Conservation (phyloP, 2,797 vertebrate genomes). For the Moxostoma hubbsi region DNA sequence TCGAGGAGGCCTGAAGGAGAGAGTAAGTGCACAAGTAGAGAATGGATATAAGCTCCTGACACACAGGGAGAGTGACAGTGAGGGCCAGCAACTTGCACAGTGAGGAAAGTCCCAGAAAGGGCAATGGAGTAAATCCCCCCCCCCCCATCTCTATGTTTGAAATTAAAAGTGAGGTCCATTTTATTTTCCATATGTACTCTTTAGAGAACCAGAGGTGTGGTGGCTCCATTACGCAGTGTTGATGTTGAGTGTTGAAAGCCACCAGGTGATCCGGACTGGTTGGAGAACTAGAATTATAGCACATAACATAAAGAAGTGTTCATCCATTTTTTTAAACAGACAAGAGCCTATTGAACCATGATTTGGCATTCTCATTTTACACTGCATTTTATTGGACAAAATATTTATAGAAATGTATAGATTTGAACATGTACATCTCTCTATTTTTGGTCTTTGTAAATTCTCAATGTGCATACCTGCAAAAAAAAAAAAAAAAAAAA, state of each 20-base stretch:
- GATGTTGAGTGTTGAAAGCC: constrained; percentile 27
- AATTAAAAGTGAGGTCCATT: constrained; percentile 56
- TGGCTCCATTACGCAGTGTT: constrained; percentile 27
- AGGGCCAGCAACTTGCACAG: constrained; percentile 46
- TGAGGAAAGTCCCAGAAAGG: constrained; percentile 14
- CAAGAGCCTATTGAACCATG: neutral
- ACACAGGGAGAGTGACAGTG: constrained; percentile 52
- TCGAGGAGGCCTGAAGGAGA: constrained; percentile 58
- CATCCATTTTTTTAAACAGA: neutral
- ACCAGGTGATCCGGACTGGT: constrained; percentile 41
- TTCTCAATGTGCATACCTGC: too few relatives aligned
- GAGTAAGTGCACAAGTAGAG: constrained; percentile 57
- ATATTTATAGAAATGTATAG: neutral
- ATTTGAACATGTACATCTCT: neutral
- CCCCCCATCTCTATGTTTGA: constrained; percentile 41
- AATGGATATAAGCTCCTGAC: constrained; percentile 61
- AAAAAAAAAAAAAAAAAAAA: neutral
- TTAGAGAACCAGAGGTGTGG: constrained; percentile 35
- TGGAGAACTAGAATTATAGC: constrained; percentile 45
- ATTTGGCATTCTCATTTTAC: neutral
- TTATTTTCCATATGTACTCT: constrained; percentile 24
- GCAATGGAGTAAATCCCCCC: constrained; percentile 13
- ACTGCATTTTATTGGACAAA: neutral
- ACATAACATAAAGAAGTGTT: too few relatives aligned
- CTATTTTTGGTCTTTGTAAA: neutral